Evolutionary conservation across 2,113 vertebrate species (phyloP).

Genomic region (Ondatra zibethicus): DNA sequence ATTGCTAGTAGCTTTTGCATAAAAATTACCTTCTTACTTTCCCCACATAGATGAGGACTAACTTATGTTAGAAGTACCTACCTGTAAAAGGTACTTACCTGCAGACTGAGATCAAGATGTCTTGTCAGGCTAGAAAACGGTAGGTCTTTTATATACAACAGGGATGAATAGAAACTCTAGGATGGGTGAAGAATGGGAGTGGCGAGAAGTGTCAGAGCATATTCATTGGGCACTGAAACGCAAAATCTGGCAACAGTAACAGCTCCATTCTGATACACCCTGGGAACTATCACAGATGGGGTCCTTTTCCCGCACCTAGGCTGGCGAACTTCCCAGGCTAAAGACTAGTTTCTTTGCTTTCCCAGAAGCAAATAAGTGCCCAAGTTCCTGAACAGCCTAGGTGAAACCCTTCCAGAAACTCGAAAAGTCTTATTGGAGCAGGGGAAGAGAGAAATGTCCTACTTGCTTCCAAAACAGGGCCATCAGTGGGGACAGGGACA

Average conservation of each 20-base stretch:
- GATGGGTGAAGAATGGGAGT: neutral
- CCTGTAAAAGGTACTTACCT: neutral
- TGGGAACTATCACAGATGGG: neutral
- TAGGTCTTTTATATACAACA: neutral
- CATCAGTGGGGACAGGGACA: neutral
- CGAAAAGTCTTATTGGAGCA: rapidly evolving
- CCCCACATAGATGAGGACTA: neutral
- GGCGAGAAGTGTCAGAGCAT: neutral
- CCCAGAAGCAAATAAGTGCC: neutral
- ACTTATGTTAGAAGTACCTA: neutral
- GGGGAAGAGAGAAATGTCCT: rapidly evolving
- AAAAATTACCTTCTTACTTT: neutral
- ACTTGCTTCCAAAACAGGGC: neutral
- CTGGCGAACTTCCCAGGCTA: neutral
- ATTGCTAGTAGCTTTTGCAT: neutral
- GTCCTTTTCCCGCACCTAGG: neutral
- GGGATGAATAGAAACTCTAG: neutral
- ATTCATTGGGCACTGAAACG: no score
- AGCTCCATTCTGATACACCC: neutral
- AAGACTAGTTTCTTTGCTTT: neutral
- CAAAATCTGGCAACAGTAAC: neutral
- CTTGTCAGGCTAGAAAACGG: neutral
- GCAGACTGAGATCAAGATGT: neutral
- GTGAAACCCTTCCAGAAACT: neutral
- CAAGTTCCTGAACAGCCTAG: neutral